phyloP scores from a whole-genome alignment of 2,888 invertebrate genomes.

The Sisyra nigra region DNA sequence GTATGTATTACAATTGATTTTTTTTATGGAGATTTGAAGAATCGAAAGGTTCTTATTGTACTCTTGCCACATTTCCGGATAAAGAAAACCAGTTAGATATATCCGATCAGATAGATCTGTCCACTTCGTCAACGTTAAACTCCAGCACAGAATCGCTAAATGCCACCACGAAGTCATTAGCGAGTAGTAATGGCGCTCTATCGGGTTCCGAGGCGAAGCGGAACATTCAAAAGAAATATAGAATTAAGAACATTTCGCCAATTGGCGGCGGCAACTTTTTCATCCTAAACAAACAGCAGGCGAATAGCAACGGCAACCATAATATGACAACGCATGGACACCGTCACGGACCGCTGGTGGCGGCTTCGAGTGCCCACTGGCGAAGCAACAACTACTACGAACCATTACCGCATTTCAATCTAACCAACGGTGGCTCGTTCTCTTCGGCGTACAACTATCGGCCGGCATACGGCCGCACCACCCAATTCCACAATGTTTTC shows the following conservation, averaged over 20 bases:
- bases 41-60: conserved; percentile 43
- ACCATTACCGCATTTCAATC: conserved; percentile 2
- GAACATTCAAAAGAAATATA: conserved; percentile 2
- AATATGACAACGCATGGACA: conserved; percentile 1
- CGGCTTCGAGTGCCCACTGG: background rate
- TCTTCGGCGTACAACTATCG: background rate
- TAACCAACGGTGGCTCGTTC: background rate
- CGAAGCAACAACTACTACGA: conserved; percentile 5
- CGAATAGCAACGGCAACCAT: background rate
- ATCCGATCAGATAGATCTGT: conserved; percentile 2
- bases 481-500: conserved; percentile 7
- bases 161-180: background rate
- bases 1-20: no score
- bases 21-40: conserved; percentile 36
- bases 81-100: conserved; percentile 18
- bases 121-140: conserved; percentile 15
- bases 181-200: background rate
- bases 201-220: background rate
- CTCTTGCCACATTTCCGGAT: conserved; percentile 36
- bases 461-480: background rate
- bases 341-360: background rate
- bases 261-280: background rate
- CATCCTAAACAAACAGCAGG: background rate
- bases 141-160: conserved; percentile 2
- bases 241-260: conserved; percentile 1